Evolutionary conservation across 2,888 invertebrate genomes (phyloP), one percentile per base, ranked within the genome.

Genomic region (Dascillus cervinus): DNA sequence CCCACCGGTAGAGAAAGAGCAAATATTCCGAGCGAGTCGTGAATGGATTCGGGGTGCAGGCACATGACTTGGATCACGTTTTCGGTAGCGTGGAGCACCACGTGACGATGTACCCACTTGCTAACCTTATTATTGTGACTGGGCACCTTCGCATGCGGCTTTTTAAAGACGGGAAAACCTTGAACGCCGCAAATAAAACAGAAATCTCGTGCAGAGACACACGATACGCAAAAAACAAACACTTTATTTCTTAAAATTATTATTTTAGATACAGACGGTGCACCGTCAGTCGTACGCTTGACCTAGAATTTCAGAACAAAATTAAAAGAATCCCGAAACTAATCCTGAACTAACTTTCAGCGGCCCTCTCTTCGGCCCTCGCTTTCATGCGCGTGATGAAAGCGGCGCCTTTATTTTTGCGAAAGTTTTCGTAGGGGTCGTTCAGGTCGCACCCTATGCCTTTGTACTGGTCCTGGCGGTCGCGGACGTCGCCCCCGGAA

Each of bases 341-440:
- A n/a, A n/a, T n/a, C n/a, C n/a, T n/a, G 25, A 25, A 39, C 39
- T 29, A 15, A 36, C 68, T 63, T 47, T 72, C 72, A 38, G 69
- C 69, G 3, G 72, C 72, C 29, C 73, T 58, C 58, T 87, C 87
- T 45, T 91, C 81, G 10, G 86, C 87, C 58, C 91, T 73, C 23
- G 89, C 86, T 62, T 90, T 86, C 91, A 92, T 92, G 53, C 92
- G 73, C 41, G 89, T 88, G 41, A 92, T 91, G 70, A 91, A 92
- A 47, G 91, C 90, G 55, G 90, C 89, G 36, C 91, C 91, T 67
- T 91, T 91, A 66, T 87, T 90, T 69, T 96, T 96, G 49, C 96
- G 77, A 68, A 95, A 96, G 67, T 90, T 91, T 67, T 96, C 96
- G 58, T 94, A 96, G 0, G 95, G 95, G 69, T 96, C 96, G 58